Base-by-base conservation (phyloP, 2,797 vertebrate species). In the Epinephelus malabaricus region DNA sequence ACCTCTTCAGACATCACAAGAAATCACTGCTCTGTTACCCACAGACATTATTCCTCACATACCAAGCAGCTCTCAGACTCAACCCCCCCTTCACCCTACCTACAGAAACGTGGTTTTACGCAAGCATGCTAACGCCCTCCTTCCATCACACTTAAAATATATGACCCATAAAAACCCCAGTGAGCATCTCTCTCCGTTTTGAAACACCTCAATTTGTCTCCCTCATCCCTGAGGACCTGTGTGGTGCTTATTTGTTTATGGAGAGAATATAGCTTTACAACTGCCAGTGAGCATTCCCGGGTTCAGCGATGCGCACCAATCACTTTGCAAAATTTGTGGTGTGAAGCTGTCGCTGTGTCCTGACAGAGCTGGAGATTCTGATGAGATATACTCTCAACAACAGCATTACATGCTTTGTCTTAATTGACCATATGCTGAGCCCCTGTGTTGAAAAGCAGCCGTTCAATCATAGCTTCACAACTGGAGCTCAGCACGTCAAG, bases 61-160 rank as follows among this genome's bases (percentile, higher is more conserved):
- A 79, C 76, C 69, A 79, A 78, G 30, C 65, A 73, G 81, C 60
- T 59, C 45, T 63, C 46, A 40, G 55, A 84, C 49, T 73, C 81
- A 54, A 1, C 27, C 67, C 47, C 45, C 40, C 58, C 46, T 38
- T 9, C 30, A 60, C 58, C 61, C 65, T 27, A 60, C 51, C 60
- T 43, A 53, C 46, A 74, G 21, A 78, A 71, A 84, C 70, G 73
- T 2, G 5, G 3, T 51, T 64, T 34, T 47, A 56, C 74, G 60
- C 54, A 73, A 80, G 84, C 9, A 6, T 56, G 69, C 71, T 76
- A 69, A 76, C 49, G 62, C 68, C 47, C 73, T 75, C 73, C 46
- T 66, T 85, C 79, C 82, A 87, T 87, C 83, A 87, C 79, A 88
- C 72, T 87, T 82, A 81, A 90, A 88, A 86, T 91, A 87, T 86